Conservation (phyloP, 2,797 vertebrate species). For the Leptatherina wallacei region DNA sequence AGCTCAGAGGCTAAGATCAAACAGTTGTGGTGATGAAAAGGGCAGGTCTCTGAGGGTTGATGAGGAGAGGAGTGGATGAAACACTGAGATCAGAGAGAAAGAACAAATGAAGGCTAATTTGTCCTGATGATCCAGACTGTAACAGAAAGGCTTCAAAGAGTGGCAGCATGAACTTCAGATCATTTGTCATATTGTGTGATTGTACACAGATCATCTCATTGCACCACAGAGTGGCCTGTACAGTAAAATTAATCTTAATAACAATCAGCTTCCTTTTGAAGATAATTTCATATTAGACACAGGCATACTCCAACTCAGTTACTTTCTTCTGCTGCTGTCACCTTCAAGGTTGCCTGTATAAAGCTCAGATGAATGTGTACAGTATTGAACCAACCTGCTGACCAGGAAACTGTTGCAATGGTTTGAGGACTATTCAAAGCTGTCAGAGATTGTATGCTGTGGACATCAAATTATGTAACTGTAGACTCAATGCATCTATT, state of each 20-base stretch:
- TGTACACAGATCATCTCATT: constrained; percentile 22
- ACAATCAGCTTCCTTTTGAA: constrained; percentile 34
- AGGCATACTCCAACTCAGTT: constrained; percentile 17
- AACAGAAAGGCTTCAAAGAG: constrained; percentile 67
- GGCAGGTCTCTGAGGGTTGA: constrained; percentile 64
- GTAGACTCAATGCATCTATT: background rate
- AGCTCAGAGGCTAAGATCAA: constrained; percentile 68
- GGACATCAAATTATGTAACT: background rate
- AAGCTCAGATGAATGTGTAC: constrained; percentile 20
- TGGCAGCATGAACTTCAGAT: constrained; percentile 40
- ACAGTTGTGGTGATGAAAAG: constrained; percentile 71
- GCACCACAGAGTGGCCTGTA: background rate
- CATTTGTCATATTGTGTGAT: constrained; percentile 46
- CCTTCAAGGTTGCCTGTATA: constrained; percentile 37
- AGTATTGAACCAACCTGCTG: constrained; percentile 15
- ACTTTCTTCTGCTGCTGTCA: constrained; percentile 26
- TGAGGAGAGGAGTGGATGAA: constrained; percentile 45
- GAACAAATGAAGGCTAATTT: constrained; percentile 70
- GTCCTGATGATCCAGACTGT: constrained; percentile 49
- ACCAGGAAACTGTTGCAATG: constrained; percentile 29
- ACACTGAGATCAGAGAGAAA: constrained; percentile 64
- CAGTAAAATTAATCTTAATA: constrained; percentile 13
- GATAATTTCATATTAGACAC: constrained; percentile 38
- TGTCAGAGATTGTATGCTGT: background rate
- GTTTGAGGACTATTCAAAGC: constrained; percentile 20